Conservation (phyloP, 2,888 invertebrate genomes). For the Alloscopus bannaensis region DNA sequence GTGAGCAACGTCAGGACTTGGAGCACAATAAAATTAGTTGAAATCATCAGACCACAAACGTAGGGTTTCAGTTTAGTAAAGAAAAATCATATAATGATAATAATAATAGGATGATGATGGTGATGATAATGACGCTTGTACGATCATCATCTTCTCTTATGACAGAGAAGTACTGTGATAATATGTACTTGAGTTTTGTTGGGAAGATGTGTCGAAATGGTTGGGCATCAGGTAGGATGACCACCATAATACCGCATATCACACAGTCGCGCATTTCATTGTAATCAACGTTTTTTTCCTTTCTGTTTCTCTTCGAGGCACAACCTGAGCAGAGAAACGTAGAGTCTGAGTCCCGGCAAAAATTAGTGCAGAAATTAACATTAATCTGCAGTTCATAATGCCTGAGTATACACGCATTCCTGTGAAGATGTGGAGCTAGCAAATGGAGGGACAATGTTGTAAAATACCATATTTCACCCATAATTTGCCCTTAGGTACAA, state of each 20-base stretch:
- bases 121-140: slow-evolving; percentile 51
- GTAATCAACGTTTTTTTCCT: not conserved
- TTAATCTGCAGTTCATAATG: slow-evolving; percentile 12
- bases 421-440: not conserved
- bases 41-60: slow-evolving; percentile 65
- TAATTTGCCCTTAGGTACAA: slow-evolving; percentile 27
- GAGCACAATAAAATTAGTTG: slow-evolving; percentile 62
- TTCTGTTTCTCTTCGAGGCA: not conserved
- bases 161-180: slow-evolving; percentile 46
- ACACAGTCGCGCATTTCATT: too few relatives aligned
- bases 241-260: too few relatives aligned
- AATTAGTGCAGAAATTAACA: slow-evolving; percentile 56
- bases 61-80: slow-evolving; percentile 44
- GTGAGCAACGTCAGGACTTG: slow-evolving; percentile 30
- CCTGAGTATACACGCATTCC: not conserved
- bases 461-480: slow-evolving; percentile 13
- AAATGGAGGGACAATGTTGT: not conserved
- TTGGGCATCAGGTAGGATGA: too few relatives aligned
- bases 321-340: not conserved
- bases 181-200: slow-evolving; percentile 30
- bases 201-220: too few relatives aligned
- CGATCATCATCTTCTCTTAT: slow-evolving; percentile 54
- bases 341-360: slow-evolving; percentile 8
- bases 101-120: slow-evolving; percentile 55
- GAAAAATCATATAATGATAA: slow-evolving; percentile 51